A percentile compares a stretch with the other conserved stretches of the same genome.
These are phyloP conservation scores for Perizoma flavofasciatum DNA, from an alignment of 2,888 invertebrate species.

Conservation along the genomic window DNA sequence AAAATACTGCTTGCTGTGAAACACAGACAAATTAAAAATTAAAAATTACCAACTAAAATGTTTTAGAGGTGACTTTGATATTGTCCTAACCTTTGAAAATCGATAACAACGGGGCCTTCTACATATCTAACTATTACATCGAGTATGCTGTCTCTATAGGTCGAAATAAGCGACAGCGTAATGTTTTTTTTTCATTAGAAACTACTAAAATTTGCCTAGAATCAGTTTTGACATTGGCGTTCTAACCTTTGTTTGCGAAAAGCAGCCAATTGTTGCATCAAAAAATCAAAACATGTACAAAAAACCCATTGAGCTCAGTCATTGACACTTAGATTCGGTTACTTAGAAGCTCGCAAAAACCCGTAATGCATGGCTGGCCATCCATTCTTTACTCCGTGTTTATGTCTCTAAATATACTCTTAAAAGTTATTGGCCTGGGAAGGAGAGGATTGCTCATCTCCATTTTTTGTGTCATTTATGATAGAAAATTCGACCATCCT, in stretches of 20 bases:
- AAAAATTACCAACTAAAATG: too few species aligned
- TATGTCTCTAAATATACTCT: slow-evolving; percentile 3
- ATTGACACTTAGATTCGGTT: slow-evolving; percentile 44
- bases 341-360: slow-evolving; percentile 45
- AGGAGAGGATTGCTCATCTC: neutral
- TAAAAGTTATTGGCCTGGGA: slow-evolving; percentile 11
- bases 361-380: slow-evolving; percentile 44
- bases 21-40: too few species aligned
- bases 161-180: too few species aligned
- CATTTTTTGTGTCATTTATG: too few species aligned
- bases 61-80: neutral
- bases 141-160: neutral
- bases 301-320: slow-evolving; percentile 35
- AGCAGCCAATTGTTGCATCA: slow-evolving; percentile 21
- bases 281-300: slow-evolving; percentile 25
- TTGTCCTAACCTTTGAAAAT: neutral
- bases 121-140: too few species aligned
- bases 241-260: slow-evolving; percentile 6
- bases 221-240: slow-evolving; percentile 18
- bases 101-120: too few species aligned
- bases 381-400: slow-evolving; percentile 22
- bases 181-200: neutral
- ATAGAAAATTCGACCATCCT: too few species aligned
- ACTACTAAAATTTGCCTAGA: neutral
- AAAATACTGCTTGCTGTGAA: too few species aligned